These are phyloP conservation scores for Ceratoteleas bidentatus DNA, from an alignment of 1,140 invertebrate species.

Conservation along the genomic window DNA sequence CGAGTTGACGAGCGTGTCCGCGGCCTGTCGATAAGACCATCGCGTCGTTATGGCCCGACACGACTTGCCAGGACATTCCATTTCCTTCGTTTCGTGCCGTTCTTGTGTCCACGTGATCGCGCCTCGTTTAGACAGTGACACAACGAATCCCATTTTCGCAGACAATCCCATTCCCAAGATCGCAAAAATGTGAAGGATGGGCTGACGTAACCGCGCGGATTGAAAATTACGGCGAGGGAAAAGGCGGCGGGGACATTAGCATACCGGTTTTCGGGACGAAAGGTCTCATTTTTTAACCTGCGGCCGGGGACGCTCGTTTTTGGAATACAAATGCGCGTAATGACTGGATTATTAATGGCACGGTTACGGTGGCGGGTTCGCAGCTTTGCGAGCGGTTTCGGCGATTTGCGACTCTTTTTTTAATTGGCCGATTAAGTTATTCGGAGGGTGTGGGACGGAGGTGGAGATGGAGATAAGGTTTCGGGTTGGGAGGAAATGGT, in stretches of 20 bases:
- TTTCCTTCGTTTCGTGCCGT: conserved; percentile 74
- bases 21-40: conserved; percentile 74
- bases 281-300: neutral
- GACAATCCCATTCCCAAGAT: conserved; percentile 58
- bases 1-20: conserved; percentile 65
- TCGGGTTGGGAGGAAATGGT: too few species aligned
- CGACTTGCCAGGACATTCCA: conserved; percentile 74
- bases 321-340: too few species aligned
- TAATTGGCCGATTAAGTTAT: too few species aligned
- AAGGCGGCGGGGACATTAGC: conserved; percentile 12
- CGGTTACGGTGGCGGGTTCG: too few species aligned
- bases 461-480: too few species aligned
- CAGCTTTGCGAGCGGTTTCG: too few species aligned
- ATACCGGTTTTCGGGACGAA: conserved; percentile 6
- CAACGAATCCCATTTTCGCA: conserved; percentile 59
- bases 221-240: conserved; percentile 17
- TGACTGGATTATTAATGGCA: too few species aligned
- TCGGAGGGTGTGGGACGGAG: too few species aligned
- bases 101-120: too few species aligned
- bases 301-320: too few species aligned
- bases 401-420: too few species aligned
- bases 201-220: conserved; percentile 46
- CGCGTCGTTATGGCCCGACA: conserved; percentile 67
- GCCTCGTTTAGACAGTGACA: too few species aligned
- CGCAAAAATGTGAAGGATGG: conserved; percentile 48